A percentile compares a stretch with the other conserved stretches of the same genome.
Conservation (phyloP, 92 coral and sea anemone species). For the Phenganax stokvisi region DNA sequence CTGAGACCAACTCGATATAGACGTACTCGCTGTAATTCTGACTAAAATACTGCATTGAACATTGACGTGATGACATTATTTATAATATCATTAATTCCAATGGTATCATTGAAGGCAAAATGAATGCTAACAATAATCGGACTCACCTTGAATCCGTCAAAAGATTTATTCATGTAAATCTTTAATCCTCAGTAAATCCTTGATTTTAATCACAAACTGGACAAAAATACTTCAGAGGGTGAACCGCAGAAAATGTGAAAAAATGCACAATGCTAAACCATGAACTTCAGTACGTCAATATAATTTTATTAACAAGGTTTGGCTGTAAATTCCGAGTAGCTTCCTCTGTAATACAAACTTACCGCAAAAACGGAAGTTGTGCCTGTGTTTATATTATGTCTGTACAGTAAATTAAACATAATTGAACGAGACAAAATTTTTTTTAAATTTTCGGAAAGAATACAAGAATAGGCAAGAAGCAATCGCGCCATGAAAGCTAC, state of each 20-base stretch:
- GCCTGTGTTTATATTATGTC: too few relatives aligned
- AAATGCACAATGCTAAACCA: background rate
- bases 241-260: background rate
- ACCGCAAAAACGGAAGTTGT: too few relatives aligned
- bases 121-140: background rate
- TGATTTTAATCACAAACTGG: background rate
- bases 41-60: background rate
- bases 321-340: too few relatives aligned
- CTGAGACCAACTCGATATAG: background rate
- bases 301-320: too few relatives aligned
- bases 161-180: background rate
- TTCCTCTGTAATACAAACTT: too few relatives aligned
- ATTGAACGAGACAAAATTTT: background rate
- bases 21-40: background rate
- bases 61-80: background rate
- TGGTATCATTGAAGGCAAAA: background rate
- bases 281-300: too few relatives aligned
- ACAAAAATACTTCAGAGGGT: background rate
- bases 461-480: background rate
- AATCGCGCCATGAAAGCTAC: background rate
- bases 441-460: background rate
- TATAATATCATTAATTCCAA: background rate
- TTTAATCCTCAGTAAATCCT: background rate
- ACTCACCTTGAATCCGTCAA: background rate
- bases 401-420: background rate